phyloP scores from a whole-genome alignment of 2,113 vertebrate species.

The Brachyistius frenatus region DNA sequence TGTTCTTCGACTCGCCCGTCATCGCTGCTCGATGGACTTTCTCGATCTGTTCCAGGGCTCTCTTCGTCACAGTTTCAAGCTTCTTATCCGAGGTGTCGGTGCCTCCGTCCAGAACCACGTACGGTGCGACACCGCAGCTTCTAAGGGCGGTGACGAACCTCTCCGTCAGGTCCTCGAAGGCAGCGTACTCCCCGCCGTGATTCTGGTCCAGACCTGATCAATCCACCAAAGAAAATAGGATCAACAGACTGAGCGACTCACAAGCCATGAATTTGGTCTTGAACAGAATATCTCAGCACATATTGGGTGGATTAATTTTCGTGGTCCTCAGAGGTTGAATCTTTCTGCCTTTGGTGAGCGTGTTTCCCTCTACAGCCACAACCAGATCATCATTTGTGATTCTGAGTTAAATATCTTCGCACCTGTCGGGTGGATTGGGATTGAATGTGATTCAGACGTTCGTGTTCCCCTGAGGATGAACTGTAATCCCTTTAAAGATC shows the following conservation, averaged over 20 bases:
- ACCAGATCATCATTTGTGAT: no score
- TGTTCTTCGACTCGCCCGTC: not conserved
- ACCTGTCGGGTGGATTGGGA: no score
- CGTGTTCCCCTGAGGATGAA: no score
- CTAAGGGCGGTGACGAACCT: constrained; percentile 84
- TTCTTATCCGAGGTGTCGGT: constrained; percentile 84
- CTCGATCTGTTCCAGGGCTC: constrained; percentile 76
- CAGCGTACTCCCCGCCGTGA: constrained; percentile 89
- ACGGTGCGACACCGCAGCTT: constrained; percentile 83
- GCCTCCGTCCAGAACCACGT: constrained; percentile 90
- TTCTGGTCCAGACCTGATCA: constrained; percentile 76
- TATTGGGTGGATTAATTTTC: no score
- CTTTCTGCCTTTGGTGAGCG: no score
- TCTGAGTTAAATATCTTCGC: no score
- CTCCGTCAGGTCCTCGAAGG: constrained; percentile 72
- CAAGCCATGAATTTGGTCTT: no score
- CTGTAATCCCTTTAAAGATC: no score
- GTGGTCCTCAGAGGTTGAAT: no score
- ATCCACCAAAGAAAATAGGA: not conserved
- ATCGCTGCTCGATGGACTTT: constrained; percentile 74
- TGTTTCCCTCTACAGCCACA: no score
- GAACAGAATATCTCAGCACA: not conserved
- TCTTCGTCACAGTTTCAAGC: constrained; percentile 71
- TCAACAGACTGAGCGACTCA: no score
- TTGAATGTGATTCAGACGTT: no score